These are phyloP conservation scores for Sapajus apella DNA, from an alignment of 2,113 vertebrate genomes.

Conservation along the genomic window DNA sequence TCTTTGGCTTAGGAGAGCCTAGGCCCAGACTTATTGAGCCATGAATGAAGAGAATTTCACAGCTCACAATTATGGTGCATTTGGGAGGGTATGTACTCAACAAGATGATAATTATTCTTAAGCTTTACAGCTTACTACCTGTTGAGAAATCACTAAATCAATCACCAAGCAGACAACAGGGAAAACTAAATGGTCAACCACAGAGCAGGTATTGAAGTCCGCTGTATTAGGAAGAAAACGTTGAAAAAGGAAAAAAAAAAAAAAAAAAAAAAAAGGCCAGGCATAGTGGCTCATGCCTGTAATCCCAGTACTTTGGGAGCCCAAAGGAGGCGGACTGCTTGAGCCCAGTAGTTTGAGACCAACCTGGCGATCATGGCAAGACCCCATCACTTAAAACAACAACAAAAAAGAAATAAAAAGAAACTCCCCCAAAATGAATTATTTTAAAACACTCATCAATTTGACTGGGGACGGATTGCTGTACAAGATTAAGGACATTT, in stretches of 20 bases:
- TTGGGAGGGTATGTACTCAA: not conserved
- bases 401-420: not conserved
- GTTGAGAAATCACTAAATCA: slow-evolving; percentile 16
- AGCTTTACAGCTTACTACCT: slow-evolving; percentile 16
- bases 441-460: not conserved
- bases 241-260: not conserved
- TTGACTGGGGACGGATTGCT: not conserved
- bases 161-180: not conserved
- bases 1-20: not conserved
- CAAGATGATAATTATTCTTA: not conserved
- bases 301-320: not conserved
- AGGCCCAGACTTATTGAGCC: not conserved
- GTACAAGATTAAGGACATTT: not conserved
- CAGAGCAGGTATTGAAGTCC: not conserved
- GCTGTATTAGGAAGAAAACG: not conserved
- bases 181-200: slow-evolving; percentile 47
- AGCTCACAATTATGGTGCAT: not conserved
- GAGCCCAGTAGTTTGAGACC: not conserved
- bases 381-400: not conserved
- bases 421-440: not conserved
- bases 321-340: not conserved
- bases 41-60: not conserved
- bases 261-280: not conserved
- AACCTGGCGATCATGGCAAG: not conserved
- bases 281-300: not conserved